Conservation (phyloP, 1,140 invertebrate species). For the Scaptomyza graminum region DNA sequence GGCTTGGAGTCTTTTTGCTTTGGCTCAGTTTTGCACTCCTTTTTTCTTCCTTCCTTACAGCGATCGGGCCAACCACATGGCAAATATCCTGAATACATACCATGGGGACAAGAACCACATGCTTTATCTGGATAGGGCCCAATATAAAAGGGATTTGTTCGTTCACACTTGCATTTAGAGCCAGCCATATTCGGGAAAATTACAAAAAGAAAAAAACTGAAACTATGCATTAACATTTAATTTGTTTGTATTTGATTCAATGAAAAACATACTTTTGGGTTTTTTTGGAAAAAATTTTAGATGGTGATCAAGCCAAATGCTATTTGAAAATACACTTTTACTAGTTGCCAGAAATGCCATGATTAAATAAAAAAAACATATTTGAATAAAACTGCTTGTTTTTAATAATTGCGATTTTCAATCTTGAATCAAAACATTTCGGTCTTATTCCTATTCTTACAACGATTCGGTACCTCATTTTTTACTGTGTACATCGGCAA, state of each 20-base stretch:
- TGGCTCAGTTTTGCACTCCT: background rate
- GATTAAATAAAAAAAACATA: too few relatives aligned
- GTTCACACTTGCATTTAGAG: background rate
- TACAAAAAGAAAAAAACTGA: background rate
- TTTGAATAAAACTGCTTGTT: too few relatives aligned
- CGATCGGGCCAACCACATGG: conserved; percentile 43
- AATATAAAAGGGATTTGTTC: conserved; percentile 60
- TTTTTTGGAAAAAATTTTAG: background rate
- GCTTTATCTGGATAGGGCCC: conserved; percentile 49
- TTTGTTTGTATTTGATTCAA: background rate
- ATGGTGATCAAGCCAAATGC: too few relatives aligned
- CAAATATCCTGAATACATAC: conserved; percentile 43
- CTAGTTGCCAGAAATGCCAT: too few relatives aligned
- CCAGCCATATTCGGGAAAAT: conserved; percentile 29
- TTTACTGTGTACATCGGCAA: too few relatives aligned
- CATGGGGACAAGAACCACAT: conserved; percentile 37
- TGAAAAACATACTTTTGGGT: background rate
- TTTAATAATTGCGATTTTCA: too few relatives aligned
- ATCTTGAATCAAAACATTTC: too few relatives aligned
- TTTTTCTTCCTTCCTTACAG: conserved; percentile 1
- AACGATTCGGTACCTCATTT: too few relatives aligned
- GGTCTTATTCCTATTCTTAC: too few relatives aligned
- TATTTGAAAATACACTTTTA: too few relatives aligned
- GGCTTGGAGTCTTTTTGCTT: background rate
- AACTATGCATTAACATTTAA: background rate